phyloP scores from a whole-genome alignment of 1,140 invertebrate species.

The Pseudachorutes palmiensis region DNA sequence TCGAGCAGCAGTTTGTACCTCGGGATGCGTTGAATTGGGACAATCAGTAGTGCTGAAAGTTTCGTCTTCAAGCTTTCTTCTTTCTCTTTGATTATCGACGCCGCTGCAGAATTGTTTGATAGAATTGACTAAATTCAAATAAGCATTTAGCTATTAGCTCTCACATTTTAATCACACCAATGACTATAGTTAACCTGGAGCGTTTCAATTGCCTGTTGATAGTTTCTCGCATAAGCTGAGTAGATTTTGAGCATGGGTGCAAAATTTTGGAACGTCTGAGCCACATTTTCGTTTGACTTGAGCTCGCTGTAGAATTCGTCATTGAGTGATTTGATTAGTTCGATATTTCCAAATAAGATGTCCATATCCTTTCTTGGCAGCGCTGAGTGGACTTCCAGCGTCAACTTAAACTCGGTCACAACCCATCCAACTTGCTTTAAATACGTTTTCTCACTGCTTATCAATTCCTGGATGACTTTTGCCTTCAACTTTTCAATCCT shows the following conservation, averaged over 20 bases:
- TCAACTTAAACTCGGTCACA: slow-evolving; percentile 2
- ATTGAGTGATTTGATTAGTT: slow-evolving; percentile 22
- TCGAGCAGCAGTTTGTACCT: slow-evolving; percentile 35
- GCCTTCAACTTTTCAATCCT: slow-evolving; percentile 15
- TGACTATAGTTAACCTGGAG: slow-evolving; percentile 31
- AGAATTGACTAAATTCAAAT: slow-evolving; percentile 3
- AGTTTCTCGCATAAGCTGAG: slow-evolving; percentile 34
- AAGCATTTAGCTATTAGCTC: slow-evolving; percentile 6
- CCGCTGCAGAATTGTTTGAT: slow-evolving; percentile 8
- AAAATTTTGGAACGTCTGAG: slow-evolving; percentile 31
- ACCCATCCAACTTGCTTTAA: slow-evolving; percentile 12
- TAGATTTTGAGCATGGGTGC: slow-evolving; percentile 36
- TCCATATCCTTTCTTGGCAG: not conserved
- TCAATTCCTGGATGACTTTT: slow-evolving; percentile 31
- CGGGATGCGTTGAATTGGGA: slow-evolving; percentile 36
- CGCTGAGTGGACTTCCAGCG: slow-evolving; percentile 7
- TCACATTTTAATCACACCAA: too few relatives aligned
- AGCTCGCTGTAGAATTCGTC: slow-evolving; percentile 15
- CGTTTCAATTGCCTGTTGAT: slow-evolving; percentile 28
- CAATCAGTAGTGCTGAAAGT: slow-evolving; percentile 33
- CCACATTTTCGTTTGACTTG: slow-evolving; percentile 17
- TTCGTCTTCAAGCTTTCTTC: slow-evolving; percentile 32
- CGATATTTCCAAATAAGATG: slow-evolving; percentile 19
- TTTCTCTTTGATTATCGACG: slow-evolving; percentile 22
- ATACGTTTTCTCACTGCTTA: slow-evolving; percentile 21